A percentile compares a stretch with the other conserved stretches of the same genome.
phyloP scores from a whole-genome alignment of 1,140 invertebrate species.

The Lepidurus packardi region DNA sequence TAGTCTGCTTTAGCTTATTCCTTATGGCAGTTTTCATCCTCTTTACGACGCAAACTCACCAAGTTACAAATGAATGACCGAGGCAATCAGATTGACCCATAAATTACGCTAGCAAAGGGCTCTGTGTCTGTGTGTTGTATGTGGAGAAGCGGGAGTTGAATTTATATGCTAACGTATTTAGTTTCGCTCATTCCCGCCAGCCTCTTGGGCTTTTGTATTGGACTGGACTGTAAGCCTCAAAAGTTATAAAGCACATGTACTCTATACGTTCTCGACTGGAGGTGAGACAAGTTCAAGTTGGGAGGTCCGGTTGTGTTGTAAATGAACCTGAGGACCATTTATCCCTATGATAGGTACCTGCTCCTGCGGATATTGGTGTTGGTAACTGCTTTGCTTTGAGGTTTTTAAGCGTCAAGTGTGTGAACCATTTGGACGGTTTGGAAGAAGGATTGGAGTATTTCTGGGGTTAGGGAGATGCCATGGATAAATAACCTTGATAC shows the following conservation, averaged over 20 bases:
- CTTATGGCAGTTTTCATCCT: neutral
- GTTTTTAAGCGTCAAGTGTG: conserved; percentile 7
- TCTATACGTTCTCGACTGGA: too few species aligned
- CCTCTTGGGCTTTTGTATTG: neutral
- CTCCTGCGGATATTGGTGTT: neutral
- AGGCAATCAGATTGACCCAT: neutral
- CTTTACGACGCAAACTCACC: neutral
- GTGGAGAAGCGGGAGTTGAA: too few species aligned
- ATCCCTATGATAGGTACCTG: neutral
- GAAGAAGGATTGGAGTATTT: neutral
- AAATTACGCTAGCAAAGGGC: neutral
- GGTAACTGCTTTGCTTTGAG: neutral
- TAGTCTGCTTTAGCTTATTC: neutral
- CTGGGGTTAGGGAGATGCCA: neutral
- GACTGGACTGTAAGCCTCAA: neutral
- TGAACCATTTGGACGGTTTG: neutral
- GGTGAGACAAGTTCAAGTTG: neutral
- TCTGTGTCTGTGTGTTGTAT: neutral
- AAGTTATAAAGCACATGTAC: too few species aligned
- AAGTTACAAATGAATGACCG: conserved; percentile 11
- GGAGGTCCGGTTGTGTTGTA: neutral
- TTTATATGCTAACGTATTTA: too few species aligned
- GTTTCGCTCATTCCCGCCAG: neutral
- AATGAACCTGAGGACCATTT: neutral
- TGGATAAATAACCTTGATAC: neutral